These are phyloP conservation scores for Oscheius myriophilus DNA, from an alignment of 2,888 invertebrate genomes.

Conservation along the genomic window DNA sequence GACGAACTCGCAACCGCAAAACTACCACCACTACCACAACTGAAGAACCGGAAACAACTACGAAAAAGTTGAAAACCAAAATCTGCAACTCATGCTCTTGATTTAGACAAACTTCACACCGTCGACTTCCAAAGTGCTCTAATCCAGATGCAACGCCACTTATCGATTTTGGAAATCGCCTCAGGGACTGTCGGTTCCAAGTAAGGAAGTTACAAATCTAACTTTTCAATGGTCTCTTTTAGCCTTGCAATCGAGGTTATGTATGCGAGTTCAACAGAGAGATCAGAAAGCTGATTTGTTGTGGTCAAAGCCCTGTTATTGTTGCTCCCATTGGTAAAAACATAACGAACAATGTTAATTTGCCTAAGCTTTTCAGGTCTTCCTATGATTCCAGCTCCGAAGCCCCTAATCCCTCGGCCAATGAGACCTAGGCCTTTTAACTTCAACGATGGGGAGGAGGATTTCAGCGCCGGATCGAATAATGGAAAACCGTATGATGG, in stretches of 20 bases:
- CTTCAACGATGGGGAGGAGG: constrained; percentile 48
- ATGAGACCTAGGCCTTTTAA: constrained; percentile 38
- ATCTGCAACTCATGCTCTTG: not conserved
- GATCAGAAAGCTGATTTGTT: constrained; percentile 57
- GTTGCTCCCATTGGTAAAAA: constrained; percentile 45
- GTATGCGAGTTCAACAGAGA: constrained; percentile 59
- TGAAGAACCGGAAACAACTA: constrained; percentile 34
- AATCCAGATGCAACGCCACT: constrained; percentile 53
- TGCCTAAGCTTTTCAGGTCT: constrained; percentile 33
- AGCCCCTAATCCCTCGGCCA: constrained; percentile 50
- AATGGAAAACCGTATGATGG: constrained; percentile 6
- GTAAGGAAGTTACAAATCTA: constrained; percentile 13
- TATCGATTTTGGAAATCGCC: constrained; percentile 58
- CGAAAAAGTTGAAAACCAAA: constrained; percentile 11
- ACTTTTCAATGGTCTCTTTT: constrained; percentile 23
- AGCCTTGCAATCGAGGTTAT: constrained; percentile 55
- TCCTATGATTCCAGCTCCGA: constrained; percentile 52
- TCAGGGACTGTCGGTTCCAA: constrained; percentile 57
- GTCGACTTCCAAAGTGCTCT: constrained; percentile 52
- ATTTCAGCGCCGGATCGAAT: constrained; percentile 18
- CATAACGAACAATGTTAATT: not conserved
- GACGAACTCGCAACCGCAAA: constrained; percentile 38
- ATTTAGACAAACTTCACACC: constrained; percentile 41
- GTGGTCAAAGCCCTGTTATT: constrained; percentile 48
- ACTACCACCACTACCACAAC: constrained; percentile 42